These are phyloP conservation scores for Euura saliciscinereae DNA, from an alignment of 1,140 invertebrate species.

Conservation along the genomic window DNA sequence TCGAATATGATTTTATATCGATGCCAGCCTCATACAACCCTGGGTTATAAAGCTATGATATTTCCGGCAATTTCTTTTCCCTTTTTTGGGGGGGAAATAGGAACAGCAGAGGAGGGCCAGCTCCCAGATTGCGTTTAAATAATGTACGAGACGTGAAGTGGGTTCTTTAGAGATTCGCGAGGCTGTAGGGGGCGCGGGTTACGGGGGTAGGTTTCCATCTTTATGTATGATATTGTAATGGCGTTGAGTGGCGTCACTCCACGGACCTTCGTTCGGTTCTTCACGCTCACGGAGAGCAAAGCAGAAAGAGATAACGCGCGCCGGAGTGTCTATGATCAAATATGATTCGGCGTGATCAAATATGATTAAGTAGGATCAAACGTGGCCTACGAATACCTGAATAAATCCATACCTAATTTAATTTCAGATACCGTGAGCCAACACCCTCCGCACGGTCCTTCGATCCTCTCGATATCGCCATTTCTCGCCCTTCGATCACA, in stretches of 20 bases:
- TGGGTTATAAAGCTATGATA: neutral
- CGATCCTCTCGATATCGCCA: neutral
- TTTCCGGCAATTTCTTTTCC: neutral
- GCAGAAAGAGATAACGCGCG: neutral
- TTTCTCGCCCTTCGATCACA: neutral
- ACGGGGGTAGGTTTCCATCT: constrained; percentile 1
- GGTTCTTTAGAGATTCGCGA: neutral
- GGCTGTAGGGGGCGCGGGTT: neutral
- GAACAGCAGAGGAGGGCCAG: constrained; percentile 2
- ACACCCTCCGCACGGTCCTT: neutral
- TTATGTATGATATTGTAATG: constrained; percentile 16
- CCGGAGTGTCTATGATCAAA: neutral
- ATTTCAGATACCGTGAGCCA: neutral
- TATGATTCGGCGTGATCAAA: neutral
- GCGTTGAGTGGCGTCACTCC: constrained; percentile 12
- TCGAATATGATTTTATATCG: no score
- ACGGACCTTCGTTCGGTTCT: neutral
- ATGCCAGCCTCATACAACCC: no score
- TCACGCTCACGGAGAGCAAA: neutral
- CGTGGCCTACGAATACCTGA: neutral
- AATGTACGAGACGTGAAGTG: constrained; percentile 7
- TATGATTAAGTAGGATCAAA: constrained; percentile 1
- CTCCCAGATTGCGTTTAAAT: constrained; percentile 6
- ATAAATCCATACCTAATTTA: constrained; percentile 6
- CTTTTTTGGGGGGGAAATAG: neutral